These are phyloP conservation scores for Drosophila insularis DNA, from an alignment of 1,140 invertebrate genomes.

Conservation along the genomic window DNA sequence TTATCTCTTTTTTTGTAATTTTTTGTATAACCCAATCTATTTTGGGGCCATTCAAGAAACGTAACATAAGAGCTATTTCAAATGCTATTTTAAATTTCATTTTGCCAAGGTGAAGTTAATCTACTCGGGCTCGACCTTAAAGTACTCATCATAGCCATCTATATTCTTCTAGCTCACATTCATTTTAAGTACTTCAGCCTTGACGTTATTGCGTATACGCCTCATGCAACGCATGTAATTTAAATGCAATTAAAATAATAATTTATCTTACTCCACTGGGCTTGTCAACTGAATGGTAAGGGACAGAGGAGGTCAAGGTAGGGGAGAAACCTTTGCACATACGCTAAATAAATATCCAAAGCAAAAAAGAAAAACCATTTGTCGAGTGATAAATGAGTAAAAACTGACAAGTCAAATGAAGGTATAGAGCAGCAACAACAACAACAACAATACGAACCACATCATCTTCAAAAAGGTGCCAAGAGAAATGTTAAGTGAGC, in stretches of 20 bases:
- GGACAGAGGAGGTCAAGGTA: constrained; percentile 17
- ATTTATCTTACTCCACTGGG: constrained; percentile 68
- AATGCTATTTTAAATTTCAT: too few relatives aligned
- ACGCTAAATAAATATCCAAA: constrained; percentile 49
- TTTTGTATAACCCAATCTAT: too few relatives aligned
- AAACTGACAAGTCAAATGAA: constrained; percentile 69
- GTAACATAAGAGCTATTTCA: too few relatives aligned
- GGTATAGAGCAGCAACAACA: constrained; percentile 31
- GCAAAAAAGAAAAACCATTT: constrained; percentile 51
- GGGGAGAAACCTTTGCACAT: constrained; percentile 29
- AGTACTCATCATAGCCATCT: background rate
- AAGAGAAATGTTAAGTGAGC: constrained; percentile 37
- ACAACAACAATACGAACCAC: background rate
- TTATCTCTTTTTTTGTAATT: too few relatives aligned
- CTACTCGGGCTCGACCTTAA: background rate
- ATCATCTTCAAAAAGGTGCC: constrained; percentile 22
- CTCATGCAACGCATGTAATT: constrained; percentile 62
- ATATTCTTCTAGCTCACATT: background rate
- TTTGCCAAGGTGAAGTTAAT: background rate
- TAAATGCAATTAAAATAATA: constrained; percentile 81
- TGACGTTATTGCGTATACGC: constrained; percentile 63
- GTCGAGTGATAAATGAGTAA: constrained; percentile 66
- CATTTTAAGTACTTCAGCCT: constrained; percentile 36
- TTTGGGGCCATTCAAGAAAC: too few relatives aligned
- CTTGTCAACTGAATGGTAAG: constrained; percentile 48